These are phyloP conservation scores for Pungitius pungitius DNA, from an alignment of 2,113 vertebrate genomes.

Conservation along the genomic window DNA sequence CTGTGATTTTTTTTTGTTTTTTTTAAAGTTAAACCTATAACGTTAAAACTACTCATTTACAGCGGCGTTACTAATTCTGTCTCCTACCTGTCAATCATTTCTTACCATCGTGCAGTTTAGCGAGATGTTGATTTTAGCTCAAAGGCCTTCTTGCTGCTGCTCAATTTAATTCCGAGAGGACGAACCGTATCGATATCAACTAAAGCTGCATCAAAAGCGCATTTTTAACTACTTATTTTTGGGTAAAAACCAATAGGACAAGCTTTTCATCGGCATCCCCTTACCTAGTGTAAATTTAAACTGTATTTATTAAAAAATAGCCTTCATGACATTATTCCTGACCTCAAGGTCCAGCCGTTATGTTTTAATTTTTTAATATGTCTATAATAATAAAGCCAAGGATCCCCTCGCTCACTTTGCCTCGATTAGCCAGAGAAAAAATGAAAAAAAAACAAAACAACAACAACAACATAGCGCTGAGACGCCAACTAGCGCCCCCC, in stretches of 20 bases:
- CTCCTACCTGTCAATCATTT: neutral
- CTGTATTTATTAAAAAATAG: neutral
- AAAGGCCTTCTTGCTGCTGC: neutral
- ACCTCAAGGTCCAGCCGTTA: neutral
- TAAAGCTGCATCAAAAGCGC: neutral
- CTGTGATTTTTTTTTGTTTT: too few species aligned
- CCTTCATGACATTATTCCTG: neutral
- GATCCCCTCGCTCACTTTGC: constrained; percentile 2
- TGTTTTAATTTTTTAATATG: neutral
- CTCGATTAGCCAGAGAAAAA: neutral
- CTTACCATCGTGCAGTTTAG: neutral
- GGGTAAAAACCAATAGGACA: neutral
- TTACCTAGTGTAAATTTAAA: neutral
- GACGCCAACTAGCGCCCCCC: constrained; percentile 50
- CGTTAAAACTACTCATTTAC: too few species aligned
- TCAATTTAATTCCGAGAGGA: neutral
- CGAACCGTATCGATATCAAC: neutral
- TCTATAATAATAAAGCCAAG: neutral
- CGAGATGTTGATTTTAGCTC: neutral
- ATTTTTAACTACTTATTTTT: neutral
- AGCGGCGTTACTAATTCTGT: neutral
- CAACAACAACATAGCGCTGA: too few species aligned
- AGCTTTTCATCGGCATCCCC: neutral
- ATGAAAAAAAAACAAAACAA: constrained; percentile 58
- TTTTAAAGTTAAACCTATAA: too few species aligned